Percentiles rank a stretch among this genome's conserved stretches.
Conservation (phyloP, 2,797 vertebrate genomes). For the Characodon lateralis region DNA sequence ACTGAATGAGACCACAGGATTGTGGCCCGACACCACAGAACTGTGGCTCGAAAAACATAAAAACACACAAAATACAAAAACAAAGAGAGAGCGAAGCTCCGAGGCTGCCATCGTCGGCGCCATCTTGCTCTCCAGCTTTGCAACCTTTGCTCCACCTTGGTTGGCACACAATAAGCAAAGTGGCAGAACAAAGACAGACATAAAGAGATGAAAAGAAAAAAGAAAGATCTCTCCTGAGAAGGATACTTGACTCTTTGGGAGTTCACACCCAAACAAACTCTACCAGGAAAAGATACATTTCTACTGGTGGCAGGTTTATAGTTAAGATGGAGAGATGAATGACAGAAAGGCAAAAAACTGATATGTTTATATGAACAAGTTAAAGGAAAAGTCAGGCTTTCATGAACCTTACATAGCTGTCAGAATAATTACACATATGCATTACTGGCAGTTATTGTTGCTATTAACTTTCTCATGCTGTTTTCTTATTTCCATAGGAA, state of each 20-base stretch:
- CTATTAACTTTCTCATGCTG: too few relatives aligned
- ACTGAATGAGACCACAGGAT: too few relatives aligned
- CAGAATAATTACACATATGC: not conserved
- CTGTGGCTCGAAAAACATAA: too few relatives aligned
- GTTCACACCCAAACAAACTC: slow-evolving; percentile 37
- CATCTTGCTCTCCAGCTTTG: slow-evolving; percentile 45
- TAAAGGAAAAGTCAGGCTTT: too few relatives aligned
- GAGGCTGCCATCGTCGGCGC: too few relatives aligned
- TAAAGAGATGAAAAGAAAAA: slow-evolving; percentile 23
- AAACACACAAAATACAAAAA: too few relatives aligned
- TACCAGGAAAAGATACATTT: slow-evolving; percentile 25
- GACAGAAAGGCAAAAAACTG: not conserved
- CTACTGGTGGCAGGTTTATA: slow-evolving; percentile 12
- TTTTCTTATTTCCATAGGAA: too few relatives aligned
- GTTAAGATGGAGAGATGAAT: slow-evolving; percentile 12
- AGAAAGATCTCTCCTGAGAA: slow-evolving; percentile 35
- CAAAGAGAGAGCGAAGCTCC: too few relatives aligned
- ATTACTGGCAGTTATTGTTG: too few relatives aligned
- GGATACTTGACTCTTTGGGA: slow-evolving; percentile 21
- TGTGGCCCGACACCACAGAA: too few relatives aligned
- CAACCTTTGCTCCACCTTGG: slow-evolving; percentile 62
- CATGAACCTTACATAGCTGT: not conserved
- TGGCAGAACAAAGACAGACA: slow-evolving; percentile 35
- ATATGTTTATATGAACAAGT: too few relatives aligned
- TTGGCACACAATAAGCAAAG: slow-evolving; percentile 43